Base-by-base conservation (phyloP, 2,113 vertebrate species). In the Calypte anna region DNA sequence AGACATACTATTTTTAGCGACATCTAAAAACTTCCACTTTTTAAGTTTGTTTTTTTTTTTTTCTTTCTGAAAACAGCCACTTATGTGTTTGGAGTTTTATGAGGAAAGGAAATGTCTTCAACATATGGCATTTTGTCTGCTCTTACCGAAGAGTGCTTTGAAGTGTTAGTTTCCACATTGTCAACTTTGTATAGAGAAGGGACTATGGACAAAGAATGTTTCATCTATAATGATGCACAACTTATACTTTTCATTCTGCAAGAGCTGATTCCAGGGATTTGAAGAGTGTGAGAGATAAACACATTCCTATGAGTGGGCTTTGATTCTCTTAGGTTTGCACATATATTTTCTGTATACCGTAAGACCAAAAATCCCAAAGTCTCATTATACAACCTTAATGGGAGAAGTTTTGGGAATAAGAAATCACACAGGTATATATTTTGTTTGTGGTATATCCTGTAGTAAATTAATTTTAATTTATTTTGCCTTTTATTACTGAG, bases 401-500 rank as follows among this genome's bases (percentile, higher is more conserved):
- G 20, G 17, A 76, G 30, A 93, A 69, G 25, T 61, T 87, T 54
- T 11, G 8, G 17, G 19, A 53, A 80, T 9, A 15, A 66, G 24
- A 72, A 90, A 46, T 33, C 16, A 69, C 14, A 7, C 38, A 54
- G 12, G 14, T 80, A 44, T 85, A 0, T 54, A 28, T 86, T 84
- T 86, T 90, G 5, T 48, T 62, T 79, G 40, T 88, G 4, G 2
- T 87, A 27, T 84, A 17, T 64, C 31, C 31, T 61, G 14, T 17
- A 40, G 12, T 38, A 28, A 51, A 82, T 79, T 79, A 61, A 18
- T 40, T 77, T 85, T 62, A 61, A 36, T 93, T 85, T 74, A 55
- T 24, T 93, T 95, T 93, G 4, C 33, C 7, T 84, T 90, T 94
- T 88, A 50, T 74, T 86, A n/a, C 38, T 38, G 38, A 62, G 10